Conservation (phyloP, 1,140 invertebrate genomes). For the Octopus sinensis region DNA sequence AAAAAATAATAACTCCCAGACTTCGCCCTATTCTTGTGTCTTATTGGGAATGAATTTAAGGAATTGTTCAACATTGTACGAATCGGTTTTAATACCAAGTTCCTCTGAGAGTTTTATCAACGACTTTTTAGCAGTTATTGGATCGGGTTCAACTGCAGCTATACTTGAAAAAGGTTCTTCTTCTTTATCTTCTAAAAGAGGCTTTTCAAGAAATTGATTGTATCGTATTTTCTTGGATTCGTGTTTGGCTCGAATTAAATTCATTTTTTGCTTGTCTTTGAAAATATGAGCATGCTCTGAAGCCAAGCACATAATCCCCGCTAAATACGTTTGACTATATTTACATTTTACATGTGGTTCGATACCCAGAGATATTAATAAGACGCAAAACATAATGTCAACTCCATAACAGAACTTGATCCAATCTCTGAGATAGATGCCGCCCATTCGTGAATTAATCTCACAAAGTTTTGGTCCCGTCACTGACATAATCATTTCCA, state of each 20-base stretch:
- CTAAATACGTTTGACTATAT: slow-evolving; percentile 7
- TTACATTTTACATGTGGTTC: slow-evolving; percentile 26
- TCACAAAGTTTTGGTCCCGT: slow-evolving; percentile 39
- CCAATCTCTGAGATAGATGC: slow-evolving; percentile 40
- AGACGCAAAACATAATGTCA: slow-evolving; percentile 31
- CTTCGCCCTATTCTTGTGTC: too few species aligned
- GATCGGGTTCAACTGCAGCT: slow-evolving; percentile 23
- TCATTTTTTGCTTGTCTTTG: neutral
- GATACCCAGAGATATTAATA: slow-evolving; percentile 32
- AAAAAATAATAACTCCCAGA: too few species aligned
- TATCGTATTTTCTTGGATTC: slow-evolving; percentile 21
- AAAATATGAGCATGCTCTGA: slow-evolving; percentile 28
- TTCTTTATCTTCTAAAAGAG: neutral
- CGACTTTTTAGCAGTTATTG: slow-evolving; percentile 19
- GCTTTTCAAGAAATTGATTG: slow-evolving; percentile 25
- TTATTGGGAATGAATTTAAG: neutral
- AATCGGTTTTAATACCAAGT: slow-evolving; percentile 21
- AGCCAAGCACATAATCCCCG: slow-evolving; percentile 37
- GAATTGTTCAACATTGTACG: slow-evolving; percentile 23
- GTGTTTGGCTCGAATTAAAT: slow-evolving; percentile 18
- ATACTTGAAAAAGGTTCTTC: slow-evolving; percentile 35
- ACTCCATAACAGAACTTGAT: slow-evolving; percentile 30
- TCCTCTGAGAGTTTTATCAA: slow-evolving; percentile 25
- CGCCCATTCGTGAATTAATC: slow-evolving; percentile 42
- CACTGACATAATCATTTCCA: slow-evolving; percentile 38